Conservation (phyloP, 2,113 vertebrate species). For the Ochotona curzoniae region DNA sequence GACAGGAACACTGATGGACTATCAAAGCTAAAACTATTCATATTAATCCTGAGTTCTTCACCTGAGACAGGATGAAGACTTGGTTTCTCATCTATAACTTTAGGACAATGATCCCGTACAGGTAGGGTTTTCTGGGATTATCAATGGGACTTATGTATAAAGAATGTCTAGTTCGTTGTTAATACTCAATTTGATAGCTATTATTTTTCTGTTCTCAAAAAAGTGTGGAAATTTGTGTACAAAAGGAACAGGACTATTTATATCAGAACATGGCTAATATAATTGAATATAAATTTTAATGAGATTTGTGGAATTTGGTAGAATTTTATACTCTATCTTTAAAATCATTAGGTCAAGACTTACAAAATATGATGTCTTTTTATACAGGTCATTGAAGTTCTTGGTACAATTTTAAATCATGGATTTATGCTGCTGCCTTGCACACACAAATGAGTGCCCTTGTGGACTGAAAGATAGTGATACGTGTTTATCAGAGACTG, state of each 20-base stretch:
- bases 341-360: constrained; percentile 43
- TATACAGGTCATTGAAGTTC: constrained; percentile 75
- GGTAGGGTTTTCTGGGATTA: background rate
- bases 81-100: constrained; percentile 23
- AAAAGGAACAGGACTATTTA: constrained; percentile 25
- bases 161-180: constrained; percentile 2
- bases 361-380: constrained; percentile 60
- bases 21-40: background rate
- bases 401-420: constrained; percentile 72
- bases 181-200: background rate
- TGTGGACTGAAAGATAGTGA: constrained; percentile 74
- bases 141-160: background rate
- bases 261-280: constrained; percentile 14
- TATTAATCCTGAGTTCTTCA: background rate
- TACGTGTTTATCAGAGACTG: constrained; percentile 72
- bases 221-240: constrained; percentile 14
- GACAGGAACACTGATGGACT: background rate
- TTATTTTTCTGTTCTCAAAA: constrained; percentile 2
- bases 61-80: background rate
- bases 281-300: constrained; percentile 60
- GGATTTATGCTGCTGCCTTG: constrained; percentile 62
- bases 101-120: constrained; percentile 45
- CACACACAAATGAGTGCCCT: constrained; percentile 74
- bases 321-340: constrained; percentile 50
- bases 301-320: constrained; percentile 29